Evolutionary conservation across 2,797 vertebrate genomes (phyloP).

Genomic region (Protosalanx chinensis): DNA sequence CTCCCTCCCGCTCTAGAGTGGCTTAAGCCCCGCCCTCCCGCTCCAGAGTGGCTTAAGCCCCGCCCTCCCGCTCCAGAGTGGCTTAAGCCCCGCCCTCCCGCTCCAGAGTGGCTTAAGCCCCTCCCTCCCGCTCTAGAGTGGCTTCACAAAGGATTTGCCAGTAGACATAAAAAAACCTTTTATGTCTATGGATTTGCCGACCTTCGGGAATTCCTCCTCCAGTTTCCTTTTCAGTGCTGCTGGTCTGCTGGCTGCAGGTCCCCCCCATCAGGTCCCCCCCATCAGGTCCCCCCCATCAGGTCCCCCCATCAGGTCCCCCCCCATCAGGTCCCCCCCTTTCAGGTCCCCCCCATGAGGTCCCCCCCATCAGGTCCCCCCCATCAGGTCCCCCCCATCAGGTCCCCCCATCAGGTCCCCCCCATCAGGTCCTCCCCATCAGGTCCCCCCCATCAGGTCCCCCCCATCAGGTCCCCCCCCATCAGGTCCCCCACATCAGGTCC

Average conservation of each 20-base stretch:
- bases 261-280: slow-evolving; percentile 57
- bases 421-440: slow-evolving; percentile 1
- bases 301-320: no score
- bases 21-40: slow-evolving; percentile 9
- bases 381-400: no score
- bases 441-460: slow-evolving; percentile 58
- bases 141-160: slow-evolving; percentile 50
- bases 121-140: slow-evolving; percentile 67
- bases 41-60: no score
- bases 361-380: slow-evolving; percentile 54
- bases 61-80: no score
- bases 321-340: no score
- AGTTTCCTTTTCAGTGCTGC: slow-evolving; percentile 57
- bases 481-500: no score
- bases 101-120: slow-evolving; percentile 45
- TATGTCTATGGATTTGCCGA: slow-evolving; percentile 34
- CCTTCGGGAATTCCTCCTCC: slow-evolving; percentile 43
- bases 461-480: no score
- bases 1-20: slow-evolving; percentile 67
- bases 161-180: no score
- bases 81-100: no score
- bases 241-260: slow-evolving; percentile 66
- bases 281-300: no score
- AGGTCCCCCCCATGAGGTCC: slow-evolving; percentile 28
- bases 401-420: no score